Percentiles rank a stretch among this genome's conserved stretches.
These are phyloP conservation scores for Phania funesta DNA, from an alignment of 2,888 invertebrate species.

Conservation along the genomic window DNA sequence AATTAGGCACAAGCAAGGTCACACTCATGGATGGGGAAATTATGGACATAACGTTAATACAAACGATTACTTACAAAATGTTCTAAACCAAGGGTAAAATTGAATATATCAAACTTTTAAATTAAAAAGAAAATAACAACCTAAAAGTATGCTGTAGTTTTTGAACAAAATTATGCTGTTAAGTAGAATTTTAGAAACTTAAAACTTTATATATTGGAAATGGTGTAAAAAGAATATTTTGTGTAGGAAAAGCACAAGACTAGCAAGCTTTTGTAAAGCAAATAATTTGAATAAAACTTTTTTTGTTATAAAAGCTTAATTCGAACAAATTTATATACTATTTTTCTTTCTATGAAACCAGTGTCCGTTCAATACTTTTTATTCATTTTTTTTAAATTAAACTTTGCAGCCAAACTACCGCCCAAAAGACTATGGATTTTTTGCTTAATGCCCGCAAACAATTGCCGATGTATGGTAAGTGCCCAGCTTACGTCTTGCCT, in stretches of 20 bases:
- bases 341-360: not conserved
- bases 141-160: not conserved
- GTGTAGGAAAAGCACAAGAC: no score
- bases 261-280: no score
- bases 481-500: slow-evolving; percentile 71
- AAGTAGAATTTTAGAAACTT: not conserved
- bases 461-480: slow-evolving; percentile 71
- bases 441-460: slow-evolving; percentile 71
- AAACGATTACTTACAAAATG: slow-evolving; percentile 35
- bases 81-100: slow-evolving; percentile 55
- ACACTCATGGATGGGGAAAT: slow-evolving; percentile 1
- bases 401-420: slow-evolving; percentile 17
- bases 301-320: not conserved
- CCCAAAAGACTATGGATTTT: slow-evolving; percentile 69
- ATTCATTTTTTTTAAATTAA: slow-evolving; percentile 11
- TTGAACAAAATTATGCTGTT: slow-evolving; percentile 23
- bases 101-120: not conserved
- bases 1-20: slow-evolving; percentile 28
- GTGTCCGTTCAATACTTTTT: no score
- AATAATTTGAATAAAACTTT: no score
- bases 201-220: not conserved
- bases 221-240: not conserved
- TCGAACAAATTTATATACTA: not conserved
- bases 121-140: not conserved
- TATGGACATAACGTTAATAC: not conserved